Percentiles rank a stretch among this genome's conserved stretches.
Conservation (phyloP, 1,140 invertebrate species). For the Drosophila tani region DNA sequence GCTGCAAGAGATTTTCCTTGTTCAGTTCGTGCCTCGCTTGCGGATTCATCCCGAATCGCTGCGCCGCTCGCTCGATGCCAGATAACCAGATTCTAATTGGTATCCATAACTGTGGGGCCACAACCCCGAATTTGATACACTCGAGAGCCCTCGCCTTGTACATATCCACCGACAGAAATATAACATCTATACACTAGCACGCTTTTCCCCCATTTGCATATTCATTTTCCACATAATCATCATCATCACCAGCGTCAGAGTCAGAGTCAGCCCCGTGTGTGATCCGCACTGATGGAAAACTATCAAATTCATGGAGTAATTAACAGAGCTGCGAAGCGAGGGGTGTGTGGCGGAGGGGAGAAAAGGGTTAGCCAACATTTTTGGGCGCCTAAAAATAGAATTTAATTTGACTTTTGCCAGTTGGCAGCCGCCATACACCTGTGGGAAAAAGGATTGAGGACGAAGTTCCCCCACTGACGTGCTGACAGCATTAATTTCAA, state of each 20-base stretch:
- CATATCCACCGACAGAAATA: conserved; percentile 3
- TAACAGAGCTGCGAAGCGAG: conserved; percentile 31
- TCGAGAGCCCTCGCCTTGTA: conserved; percentile 28
- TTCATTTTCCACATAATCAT: conserved; percentile 50
- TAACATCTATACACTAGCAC: conserved; percentile 18
- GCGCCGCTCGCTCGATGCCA: conserved; percentile 31
- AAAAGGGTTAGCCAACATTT: conserved; percentile 39
- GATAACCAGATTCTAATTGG: conserved; percentile 53
- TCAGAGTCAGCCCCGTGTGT: conserved; percentile 31
- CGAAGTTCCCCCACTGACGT: conserved; percentile 27
- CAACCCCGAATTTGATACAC: conserved; percentile 45
- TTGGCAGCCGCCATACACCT: conserved; percentile 47
- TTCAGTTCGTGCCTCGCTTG: conserved; percentile 13
- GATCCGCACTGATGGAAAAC: conserved; percentile 56
- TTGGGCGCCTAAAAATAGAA: conserved; percentile 49
- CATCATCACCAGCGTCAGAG: conserved; percentile 5
- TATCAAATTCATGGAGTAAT: conserved; percentile 62
- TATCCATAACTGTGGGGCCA: conserved; percentile 46
- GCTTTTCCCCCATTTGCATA: conserved; percentile 43
- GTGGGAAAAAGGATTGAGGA: conserved; percentile 23
- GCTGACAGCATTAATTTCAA: conserved; percentile 50
- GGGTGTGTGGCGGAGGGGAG: background rate
- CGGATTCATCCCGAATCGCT: conserved; percentile 11
- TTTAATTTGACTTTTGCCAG: conserved; percentile 62
- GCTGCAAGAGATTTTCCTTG: conserved; percentile 35